A percentile compares a stretch with the other conserved stretches of the same genome.
phyloP scores from a whole-genome alignment of 1,140 invertebrate genomes.

The Drosophila grimshawi region DNA sequence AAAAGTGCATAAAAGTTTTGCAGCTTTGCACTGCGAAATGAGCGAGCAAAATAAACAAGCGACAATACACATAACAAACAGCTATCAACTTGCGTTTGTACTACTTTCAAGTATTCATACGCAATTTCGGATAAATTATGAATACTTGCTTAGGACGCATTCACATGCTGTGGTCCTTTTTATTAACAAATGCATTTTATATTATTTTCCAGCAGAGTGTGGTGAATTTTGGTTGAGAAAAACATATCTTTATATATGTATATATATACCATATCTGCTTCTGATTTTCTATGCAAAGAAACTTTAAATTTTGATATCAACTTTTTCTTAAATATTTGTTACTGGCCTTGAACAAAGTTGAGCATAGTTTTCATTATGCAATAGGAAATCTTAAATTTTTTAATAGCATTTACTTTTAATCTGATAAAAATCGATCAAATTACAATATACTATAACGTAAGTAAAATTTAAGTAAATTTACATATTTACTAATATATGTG shows the following conservation, averaged over 20 bases:
- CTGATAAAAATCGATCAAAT: too few species aligned
- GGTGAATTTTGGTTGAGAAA: neutral
- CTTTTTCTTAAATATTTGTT: too few species aligned
- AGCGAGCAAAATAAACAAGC: constrained; percentile 67
- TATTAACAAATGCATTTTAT: constrained; percentile 53
- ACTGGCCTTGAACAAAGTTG: too few species aligned
- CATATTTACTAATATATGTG: too few species aligned
- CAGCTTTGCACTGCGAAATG: constrained; percentile 66
- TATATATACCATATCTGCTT: too few species aligned
- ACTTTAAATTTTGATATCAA: too few species aligned
- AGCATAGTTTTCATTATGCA: too few species aligned
- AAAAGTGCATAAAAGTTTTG: constrained; percentile 75
- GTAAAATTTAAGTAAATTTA: too few species aligned
- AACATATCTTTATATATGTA: neutral
- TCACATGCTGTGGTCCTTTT: constrained; percentile 8
- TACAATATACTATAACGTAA: too few species aligned
- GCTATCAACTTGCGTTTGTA: constrained; percentile 21
- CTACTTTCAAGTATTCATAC: constrained; percentile 22
- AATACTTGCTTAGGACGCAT: constrained; percentile 57
- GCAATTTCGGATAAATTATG: constrained; percentile 68
- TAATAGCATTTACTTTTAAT: too few species aligned
- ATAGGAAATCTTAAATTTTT: neutral
- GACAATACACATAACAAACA: constrained; percentile 13
- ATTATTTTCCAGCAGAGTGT: neutral
- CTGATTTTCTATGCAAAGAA: too few species aligned